Evolutionary conservation across 2,113 vertebrate genomes (phyloP), one percentile per base, ranked within the genome.

Genomic region (Hippolais icterina): DNA sequence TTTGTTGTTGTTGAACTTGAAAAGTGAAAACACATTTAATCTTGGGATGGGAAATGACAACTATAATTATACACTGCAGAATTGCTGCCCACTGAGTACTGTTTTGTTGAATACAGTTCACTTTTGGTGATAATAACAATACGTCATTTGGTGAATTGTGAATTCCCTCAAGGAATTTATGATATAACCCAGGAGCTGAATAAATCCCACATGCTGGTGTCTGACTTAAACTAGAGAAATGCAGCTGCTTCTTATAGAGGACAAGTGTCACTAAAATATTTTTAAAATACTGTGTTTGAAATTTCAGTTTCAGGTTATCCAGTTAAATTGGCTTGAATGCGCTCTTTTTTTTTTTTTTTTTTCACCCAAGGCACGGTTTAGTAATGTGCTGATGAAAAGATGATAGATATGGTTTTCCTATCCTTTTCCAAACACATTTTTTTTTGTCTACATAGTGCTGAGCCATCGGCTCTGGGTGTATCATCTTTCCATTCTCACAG

Each of bases 71-170:
- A 98, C 97, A 97, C 97, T 94, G 82, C 94, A 98, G 97, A 98
- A 92, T 97, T 97, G 69, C 52, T 97, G 94, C 96, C 96, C 95
- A 95, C 91, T 96, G 97, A 96, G 97, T 96, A 90, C 86, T 94
- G 91, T 89, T 96, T 91, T 96, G 80, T 95, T 94, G 89, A 97
- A 96, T 94, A 57, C 15, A 56, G 89, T 88, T 94, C 82, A 92
- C 78, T 96, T 97, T 95, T 87, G 89, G 90, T 94, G 96, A 94
- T 96, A 98, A 98, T 96, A 98, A 98, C 97, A 98, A 96, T 97
- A 97, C 97, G 97, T 98, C 98, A 98, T 95, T 97, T 93, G 33
- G 98, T 93, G 98, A 87, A 97, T 98, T 98, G 97, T 97, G 90
- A 97, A 91, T 95, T 93, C 90, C 97, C 98, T 96, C 85, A 8